Conservation (phyloP, 2,113 vertebrate genomes). For the Tragulus kanchil region DNA sequence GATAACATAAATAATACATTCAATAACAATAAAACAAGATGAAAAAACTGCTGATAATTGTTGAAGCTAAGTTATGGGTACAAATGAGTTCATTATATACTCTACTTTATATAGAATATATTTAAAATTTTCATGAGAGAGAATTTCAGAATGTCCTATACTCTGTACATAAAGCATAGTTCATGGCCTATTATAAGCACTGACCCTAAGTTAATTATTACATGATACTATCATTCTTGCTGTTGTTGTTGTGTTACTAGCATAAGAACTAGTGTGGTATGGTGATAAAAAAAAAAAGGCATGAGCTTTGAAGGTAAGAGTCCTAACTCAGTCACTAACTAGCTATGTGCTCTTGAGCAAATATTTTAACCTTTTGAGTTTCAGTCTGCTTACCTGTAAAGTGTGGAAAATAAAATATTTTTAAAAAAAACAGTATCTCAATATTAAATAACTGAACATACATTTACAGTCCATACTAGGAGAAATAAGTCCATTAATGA, state of each 20-base stretch:
- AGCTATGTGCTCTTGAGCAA: neutral
- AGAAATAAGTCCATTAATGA: conserved; percentile 31
- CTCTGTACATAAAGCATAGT: neutral
- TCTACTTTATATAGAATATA: neutral
- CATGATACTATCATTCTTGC: neutral
- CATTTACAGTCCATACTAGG: neutral
- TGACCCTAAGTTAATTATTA: neutral
- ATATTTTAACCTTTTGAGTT: neutral
- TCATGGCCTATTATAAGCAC: neutral
- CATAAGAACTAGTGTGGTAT: neutral
- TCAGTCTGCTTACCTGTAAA: neutral
- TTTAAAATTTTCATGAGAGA: neutral
- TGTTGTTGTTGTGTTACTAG: neutral
- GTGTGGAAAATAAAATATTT: neutral
- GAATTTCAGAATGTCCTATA: neutral
- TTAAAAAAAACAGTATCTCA: conserved; percentile 50
- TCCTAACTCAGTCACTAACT: neutral
- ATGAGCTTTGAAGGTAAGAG: neutral
- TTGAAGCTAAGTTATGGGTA: neutral
- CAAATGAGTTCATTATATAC: neutral
- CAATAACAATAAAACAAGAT: conserved; percentile 26
- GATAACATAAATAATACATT: neutral
- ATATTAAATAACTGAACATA: conserved; percentile 63
- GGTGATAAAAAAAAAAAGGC: neutral
- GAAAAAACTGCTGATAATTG: neutral